Evolutionary conservation across 2,113 vertebrate genomes (phyloP).

Genomic region (Paradoxurus hermaphroditus): DNA sequence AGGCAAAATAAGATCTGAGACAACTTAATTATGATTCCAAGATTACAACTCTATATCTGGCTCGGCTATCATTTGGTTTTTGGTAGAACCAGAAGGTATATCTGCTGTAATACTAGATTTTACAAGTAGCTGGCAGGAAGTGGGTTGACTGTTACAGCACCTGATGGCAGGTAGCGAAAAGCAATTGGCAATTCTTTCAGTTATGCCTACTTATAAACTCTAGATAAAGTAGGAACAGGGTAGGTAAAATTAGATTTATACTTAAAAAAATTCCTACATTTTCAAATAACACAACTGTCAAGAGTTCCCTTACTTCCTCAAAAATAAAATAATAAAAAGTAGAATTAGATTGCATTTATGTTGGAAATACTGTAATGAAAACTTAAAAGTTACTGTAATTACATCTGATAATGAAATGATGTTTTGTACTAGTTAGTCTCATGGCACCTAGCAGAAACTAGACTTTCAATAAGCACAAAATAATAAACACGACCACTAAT

Average conservation of each 20-base stretch:
- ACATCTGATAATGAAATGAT: constrained; percentile 9
- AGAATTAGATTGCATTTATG: constrained; percentile 21
- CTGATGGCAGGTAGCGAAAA: neutral
- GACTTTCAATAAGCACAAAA: neutral
- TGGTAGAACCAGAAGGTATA: neutral
- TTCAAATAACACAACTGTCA: constrained; percentile 7
- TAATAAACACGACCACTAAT: neutral
- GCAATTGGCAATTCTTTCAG: neutral
- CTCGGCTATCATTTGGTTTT: neutral
- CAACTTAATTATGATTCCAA: neutral
- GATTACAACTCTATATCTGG: neutral
- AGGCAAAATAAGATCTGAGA: neutral
- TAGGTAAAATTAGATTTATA: neutral
- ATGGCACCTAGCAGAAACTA: neutral
- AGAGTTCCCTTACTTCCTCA: neutral
- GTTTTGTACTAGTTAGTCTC: neutral
- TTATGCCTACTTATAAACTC: neutral
- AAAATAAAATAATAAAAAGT: constrained; percentile 22
- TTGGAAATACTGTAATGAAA: neutral
- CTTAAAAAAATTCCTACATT: neutral
- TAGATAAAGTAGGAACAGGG: neutral
- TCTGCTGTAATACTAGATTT: neutral
- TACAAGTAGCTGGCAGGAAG: neutral
- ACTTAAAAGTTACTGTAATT: constrained; percentile 10
- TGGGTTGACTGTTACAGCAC: neutral